These are phyloP conservation scores for Eremobia ochroleuca DNA, from an alignment of 2,888 invertebrate genomes.

Conservation along the genomic window DNA sequence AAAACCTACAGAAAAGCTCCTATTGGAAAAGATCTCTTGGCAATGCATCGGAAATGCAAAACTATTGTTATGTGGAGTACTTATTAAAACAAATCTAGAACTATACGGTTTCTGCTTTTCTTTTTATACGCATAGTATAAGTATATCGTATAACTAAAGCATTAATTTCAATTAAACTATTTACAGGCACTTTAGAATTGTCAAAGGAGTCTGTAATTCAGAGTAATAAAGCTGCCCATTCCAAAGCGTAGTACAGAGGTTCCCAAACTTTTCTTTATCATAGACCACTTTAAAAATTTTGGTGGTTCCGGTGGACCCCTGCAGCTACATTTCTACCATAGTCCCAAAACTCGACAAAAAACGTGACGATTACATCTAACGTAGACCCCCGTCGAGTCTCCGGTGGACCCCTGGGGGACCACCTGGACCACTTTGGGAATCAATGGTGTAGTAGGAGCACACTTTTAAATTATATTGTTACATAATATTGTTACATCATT, in stretches of 20 bases:
- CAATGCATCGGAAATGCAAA: not conserved
- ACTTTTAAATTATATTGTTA: not conserved
- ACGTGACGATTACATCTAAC: too few relatives aligned
- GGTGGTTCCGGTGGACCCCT: too few relatives aligned
- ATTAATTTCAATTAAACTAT: not conserved
- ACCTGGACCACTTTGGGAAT: too few relatives aligned
- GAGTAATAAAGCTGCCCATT: not conserved
- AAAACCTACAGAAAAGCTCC: too few relatives aligned
- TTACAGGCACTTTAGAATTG: not conserved
- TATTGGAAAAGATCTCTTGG: not conserved
- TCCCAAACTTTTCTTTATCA: too few relatives aligned
- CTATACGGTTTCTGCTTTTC: not conserved
- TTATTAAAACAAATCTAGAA: not conserved
- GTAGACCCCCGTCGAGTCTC: too few relatives aligned
- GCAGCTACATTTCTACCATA: too few relatives aligned
- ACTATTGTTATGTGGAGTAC: not conserved
- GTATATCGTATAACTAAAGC: not conserved
- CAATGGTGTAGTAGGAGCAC: too few relatives aligned
- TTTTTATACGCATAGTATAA: not conserved
- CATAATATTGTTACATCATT: not conserved
- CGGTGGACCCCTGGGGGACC: too few relatives aligned
- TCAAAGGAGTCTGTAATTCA: not conserved
- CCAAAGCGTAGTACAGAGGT: not conserved
- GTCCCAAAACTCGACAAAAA: too few relatives aligned
- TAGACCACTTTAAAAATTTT: too few relatives aligned